A percentile compares a stretch with the other conserved stretches of the same genome.
Conservation (phyloP, 2,888 invertebrate species). For the Coenonympha arcania region DNA sequence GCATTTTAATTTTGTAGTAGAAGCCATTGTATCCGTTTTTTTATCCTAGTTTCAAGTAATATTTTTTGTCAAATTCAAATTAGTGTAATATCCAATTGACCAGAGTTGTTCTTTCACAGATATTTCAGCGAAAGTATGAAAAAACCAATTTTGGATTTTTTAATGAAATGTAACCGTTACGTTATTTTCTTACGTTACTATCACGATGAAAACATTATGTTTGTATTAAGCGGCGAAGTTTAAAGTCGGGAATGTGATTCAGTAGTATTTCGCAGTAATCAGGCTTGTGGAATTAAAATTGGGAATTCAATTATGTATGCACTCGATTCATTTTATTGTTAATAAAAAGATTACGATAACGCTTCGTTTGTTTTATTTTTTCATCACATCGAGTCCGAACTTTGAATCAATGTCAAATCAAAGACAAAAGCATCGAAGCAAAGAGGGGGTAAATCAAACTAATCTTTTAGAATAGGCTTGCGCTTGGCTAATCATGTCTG, state of each 20-base stretch:
- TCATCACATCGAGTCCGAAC: too few relatives aligned
- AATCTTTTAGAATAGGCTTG: too few relatives aligned
- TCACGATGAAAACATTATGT: slow-evolving; percentile 29
- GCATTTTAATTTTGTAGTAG: too few relatives aligned
- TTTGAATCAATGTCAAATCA: slow-evolving; percentile 24
- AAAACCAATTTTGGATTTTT: slow-evolving; percentile 43
- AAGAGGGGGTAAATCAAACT: too few relatives aligned
- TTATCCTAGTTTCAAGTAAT: too few relatives aligned
- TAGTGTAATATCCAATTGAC: too few relatives aligned
- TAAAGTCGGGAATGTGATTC: slow-evolving; percentile 38
- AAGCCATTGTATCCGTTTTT: too few relatives aligned
- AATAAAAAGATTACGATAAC: slow-evolving; percentile 71
- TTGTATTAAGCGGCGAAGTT: slow-evolving; percentile 29
- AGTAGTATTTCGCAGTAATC: slow-evolving; percentile 45
- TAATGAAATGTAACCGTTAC: slow-evolving; percentile 38
- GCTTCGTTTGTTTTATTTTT: slow-evolving; percentile 29
- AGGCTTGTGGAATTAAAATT: slow-evolving; percentile 63
- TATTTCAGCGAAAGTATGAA: slow-evolving; percentile 23
- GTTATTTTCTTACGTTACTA: slow-evolving; percentile 38
- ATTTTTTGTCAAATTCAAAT: too few relatives aligned
- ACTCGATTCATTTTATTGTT: slow-evolving; percentile 73
- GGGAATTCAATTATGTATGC: slow-evolving; percentile 68
- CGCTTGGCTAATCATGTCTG: too few relatives aligned
- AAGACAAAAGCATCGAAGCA: too few relatives aligned
- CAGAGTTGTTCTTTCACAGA: slow-evolving; percentile 1